These are phyloP conservation scores for Tretioscincus oriximinensis DNA, from an alignment of 2,113 vertebrate genomes.

Conservation along the genomic window DNA sequence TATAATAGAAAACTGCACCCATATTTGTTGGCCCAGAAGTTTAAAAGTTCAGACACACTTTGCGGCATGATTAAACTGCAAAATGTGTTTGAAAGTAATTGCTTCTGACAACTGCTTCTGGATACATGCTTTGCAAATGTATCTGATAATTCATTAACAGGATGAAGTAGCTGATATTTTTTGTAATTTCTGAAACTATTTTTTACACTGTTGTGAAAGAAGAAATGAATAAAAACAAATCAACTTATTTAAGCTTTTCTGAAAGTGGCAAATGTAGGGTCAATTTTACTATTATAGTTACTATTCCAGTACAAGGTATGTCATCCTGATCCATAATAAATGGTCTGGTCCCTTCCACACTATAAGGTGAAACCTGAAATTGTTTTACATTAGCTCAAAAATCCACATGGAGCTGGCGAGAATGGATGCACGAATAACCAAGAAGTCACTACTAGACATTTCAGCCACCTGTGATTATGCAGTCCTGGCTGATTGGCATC, in stretches of 20 bases:
- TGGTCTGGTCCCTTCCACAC: no score
- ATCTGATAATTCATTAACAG: constrained; percentile 38
- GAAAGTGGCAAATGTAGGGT: no score
- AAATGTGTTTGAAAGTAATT: constrained; percentile 60
- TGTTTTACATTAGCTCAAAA: no score
- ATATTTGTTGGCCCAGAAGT: constrained; percentile 37
- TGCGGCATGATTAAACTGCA: constrained; percentile 49
- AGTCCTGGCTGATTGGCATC: no score
- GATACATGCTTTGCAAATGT: constrained; percentile 48
- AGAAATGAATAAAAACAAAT: neutral
- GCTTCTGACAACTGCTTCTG: constrained; percentile 54
- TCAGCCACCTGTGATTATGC: no score
- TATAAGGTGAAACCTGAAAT: no score
- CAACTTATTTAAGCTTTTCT: neutral
- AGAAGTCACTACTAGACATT: no score
- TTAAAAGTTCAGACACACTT: constrained; percentile 56
- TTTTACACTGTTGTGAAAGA: neutral
- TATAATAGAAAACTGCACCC: constrained; percentile 33
- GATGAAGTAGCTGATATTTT: constrained; percentile 21
- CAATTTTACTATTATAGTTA: no score
- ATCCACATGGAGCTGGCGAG: no score
- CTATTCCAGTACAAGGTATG: no score
- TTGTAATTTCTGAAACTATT: constrained; percentile 36
- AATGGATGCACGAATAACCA: no score
- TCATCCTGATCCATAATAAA: no score